These are phyloP conservation scores for Sisor rabdophorus DNA, from an alignment of 2,113 vertebrate genomes.

Conservation along the genomic window DNA sequence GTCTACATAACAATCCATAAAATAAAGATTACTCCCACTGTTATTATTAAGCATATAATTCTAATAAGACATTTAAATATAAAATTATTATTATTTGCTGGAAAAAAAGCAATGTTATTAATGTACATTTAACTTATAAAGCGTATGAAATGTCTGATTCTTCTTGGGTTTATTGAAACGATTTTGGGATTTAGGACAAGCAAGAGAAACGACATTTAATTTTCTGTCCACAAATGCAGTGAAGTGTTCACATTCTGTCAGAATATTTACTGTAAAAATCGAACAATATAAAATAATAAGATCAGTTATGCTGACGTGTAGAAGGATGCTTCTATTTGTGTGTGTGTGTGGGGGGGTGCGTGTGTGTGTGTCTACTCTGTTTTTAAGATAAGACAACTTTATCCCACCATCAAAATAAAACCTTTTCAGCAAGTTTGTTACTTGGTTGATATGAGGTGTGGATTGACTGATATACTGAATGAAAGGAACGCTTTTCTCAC, in stretches of 20 bases:
- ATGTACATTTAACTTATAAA: too few relatives aligned
- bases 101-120: not conserved
- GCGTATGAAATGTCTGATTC: too few relatives aligned
- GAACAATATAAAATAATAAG: not conserved
- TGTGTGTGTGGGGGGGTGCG: conserved; percentile 8
- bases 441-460: conserved; percentile 20
- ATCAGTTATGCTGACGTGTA: not conserved
- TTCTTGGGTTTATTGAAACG: not conserved
- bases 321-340: not conserved
- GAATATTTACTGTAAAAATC: too few relatives aligned
- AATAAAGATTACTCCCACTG: not conserved
- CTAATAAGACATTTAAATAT: not conserved
- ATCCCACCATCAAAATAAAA: not conserved
- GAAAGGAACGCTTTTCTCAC: conserved; percentile 63
- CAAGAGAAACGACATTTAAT: not conserved
- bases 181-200: not conserved
- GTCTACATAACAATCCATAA: not conserved
- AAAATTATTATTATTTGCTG: not conserved
- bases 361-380: not conserved
- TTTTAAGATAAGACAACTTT: conserved; percentile 3
- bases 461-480: conserved; percentile 48
- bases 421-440: not conserved
- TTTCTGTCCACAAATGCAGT: not conserved
- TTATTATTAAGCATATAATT: not conserved
- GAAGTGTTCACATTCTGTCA: not conserved